Percentiles rank a stretch among this genome's conserved stretches.
These are phyloP conservation scores for Meteorus cinctellus DNA, from an alignment of 2,888 invertebrate genomes.

Conservation along the genomic window DNA sequence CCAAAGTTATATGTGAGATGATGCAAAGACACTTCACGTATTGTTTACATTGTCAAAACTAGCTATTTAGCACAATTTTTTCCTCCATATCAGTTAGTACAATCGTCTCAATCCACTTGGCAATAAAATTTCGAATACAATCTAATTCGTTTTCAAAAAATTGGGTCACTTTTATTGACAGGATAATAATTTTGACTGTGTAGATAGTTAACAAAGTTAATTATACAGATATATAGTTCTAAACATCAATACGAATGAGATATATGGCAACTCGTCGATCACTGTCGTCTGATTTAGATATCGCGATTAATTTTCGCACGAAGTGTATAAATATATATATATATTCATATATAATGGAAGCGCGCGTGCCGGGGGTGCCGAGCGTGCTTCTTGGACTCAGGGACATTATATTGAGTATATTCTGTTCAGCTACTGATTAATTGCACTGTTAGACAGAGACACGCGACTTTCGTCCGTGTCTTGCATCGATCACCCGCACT, in stretches of 20 bases:
- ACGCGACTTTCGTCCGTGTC: slow-evolving; percentile 56
- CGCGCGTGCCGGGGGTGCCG: slow-evolving; percentile 39
- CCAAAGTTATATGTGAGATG: background rate
- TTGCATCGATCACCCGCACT: slow-evolving; percentile 49
- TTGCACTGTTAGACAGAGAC: slow-evolving; percentile 56
- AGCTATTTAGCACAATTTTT: too few species aligned
- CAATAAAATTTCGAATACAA: background rate
- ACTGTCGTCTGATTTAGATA: slow-evolving; percentile 62
- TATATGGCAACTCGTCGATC: slow-evolving; percentile 56
- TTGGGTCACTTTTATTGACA: background rate
- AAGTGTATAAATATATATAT: slow-evolving; percentile 43
- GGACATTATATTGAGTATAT: slow-evolving; percentile 52
- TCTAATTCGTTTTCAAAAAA: background rate
- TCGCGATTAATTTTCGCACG: slow-evolving; percentile 60
- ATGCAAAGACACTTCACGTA: background rate
- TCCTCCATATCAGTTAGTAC: too few species aligned
- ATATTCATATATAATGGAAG: slow-evolving; percentile 42
- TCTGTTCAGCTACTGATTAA: slow-evolving; percentile 56
- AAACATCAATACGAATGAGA: slow-evolving; percentile 35
- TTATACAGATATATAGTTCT: background rate
- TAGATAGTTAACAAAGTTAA: background rate
- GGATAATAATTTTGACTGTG: background rate
- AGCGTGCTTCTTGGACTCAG: slow-evolving; percentile 15
- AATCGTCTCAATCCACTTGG: too few species aligned
- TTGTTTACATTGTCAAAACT: too few species aligned